Conservation (phyloP, 64 coral and sea anemone species). For the Dendrophyllia cribrosa region DNA sequence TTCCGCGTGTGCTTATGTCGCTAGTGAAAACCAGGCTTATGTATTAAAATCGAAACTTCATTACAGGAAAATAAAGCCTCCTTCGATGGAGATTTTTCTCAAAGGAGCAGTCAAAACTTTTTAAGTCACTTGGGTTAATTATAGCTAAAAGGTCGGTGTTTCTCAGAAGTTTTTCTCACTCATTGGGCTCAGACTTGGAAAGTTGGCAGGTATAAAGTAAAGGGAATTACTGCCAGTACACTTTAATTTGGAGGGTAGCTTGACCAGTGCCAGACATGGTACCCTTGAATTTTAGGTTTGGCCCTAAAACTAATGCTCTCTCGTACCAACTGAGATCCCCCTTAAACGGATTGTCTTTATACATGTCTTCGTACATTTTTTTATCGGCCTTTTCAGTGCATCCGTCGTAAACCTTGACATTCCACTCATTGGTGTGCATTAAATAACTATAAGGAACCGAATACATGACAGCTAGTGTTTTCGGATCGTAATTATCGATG, state of each 20-base stretch:
- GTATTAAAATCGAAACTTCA: no score
- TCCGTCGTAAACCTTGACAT: slow-evolving; percentile 18
- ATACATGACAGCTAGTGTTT: slow-evolving; percentile 36
- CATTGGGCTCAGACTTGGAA: no score
- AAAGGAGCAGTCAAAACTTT: no score
- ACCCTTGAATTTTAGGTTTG: background rate
- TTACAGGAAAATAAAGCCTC: no score
- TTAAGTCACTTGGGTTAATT: no score
- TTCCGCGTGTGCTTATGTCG: no score
- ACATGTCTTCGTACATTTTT: slow-evolving; percentile 20
- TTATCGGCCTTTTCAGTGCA: background rate
- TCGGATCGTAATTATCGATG: background rate
- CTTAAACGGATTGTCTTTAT: background rate
- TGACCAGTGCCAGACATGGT: slow-evolving; percentile 16
- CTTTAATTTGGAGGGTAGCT: background rate
- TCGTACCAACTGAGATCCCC: slow-evolving; percentile 3
- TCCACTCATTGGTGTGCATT: slow-evolving; percentile 48
- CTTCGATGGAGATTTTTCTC: no score
- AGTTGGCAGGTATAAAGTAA: no score
- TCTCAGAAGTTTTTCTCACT: no score
- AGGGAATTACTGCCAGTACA: no score
- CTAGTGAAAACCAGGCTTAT: no score
- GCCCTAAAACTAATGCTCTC: background rate
- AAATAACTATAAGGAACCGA: slow-evolving; percentile 53
- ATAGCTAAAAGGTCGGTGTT: no score